phyloP scores from a whole-genome alignment of 2,888 invertebrate species.

The Isotomurus palustris region DNA sequence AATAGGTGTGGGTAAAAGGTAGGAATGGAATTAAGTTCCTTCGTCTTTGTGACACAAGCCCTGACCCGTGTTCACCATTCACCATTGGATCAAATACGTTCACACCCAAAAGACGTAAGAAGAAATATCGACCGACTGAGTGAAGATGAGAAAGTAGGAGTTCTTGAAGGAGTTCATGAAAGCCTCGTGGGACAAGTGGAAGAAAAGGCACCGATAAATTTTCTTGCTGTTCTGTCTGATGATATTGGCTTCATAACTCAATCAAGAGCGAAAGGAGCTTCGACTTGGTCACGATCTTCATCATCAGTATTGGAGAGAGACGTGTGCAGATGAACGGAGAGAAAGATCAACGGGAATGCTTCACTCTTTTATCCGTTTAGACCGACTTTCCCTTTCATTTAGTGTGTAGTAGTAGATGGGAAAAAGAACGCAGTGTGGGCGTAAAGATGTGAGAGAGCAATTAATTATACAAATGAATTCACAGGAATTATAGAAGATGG shows the following conservation, averaged over 20 bases:
- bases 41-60: no score
- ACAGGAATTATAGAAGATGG: no score
- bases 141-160: conserved; percentile 1
- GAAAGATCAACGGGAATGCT: neutral
- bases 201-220: conserved; percentile 26
- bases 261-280: conserved; percentile 31
- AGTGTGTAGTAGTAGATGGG: neutral
- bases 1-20: no score
- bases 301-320: conserved; percentile 26
- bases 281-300: conserved; percentile 33
- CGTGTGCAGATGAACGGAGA: conserved; percentile 6
- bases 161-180: conserved; percentile 17
- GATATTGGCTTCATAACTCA: conserved; percentile 43
- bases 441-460: no score
- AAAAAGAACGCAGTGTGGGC: neutral
- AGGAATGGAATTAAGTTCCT: no score
- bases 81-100: neutral
- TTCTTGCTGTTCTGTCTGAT: conserved; percentile 22
- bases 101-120: neutral
- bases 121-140: no score
- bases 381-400: neutral
- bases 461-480: no score
- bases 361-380: neutral
- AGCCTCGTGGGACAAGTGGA: conserved; percentile 24
- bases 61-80: neutral